These are phyloP conservation scores for Lutjanus campechanus DNA, from an alignment of 2,797 vertebrate genomes.

Conservation along the genomic window DNA sequence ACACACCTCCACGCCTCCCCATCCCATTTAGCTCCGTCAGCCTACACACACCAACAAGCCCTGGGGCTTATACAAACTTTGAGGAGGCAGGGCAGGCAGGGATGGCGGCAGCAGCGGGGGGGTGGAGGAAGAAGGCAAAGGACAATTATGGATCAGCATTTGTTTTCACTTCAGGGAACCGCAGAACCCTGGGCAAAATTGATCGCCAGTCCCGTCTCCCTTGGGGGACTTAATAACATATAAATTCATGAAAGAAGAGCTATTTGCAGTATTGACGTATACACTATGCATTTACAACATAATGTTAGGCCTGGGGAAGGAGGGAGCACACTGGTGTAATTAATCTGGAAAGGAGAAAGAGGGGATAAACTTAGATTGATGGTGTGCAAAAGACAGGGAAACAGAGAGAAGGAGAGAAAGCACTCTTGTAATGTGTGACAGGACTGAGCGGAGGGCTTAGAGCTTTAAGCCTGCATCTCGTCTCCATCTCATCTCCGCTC, in stretches of 20 bases:
- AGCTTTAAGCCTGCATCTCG: conserved; percentile 49
- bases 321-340: conserved; percentile 79
- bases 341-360: conserved; percentile 80
- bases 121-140: conserved; percentile 52
- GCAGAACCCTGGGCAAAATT: conserved; percentile 80
- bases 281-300: conserved; percentile 87
- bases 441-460: conserved; percentile 47
- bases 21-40: conserved; percentile 75
- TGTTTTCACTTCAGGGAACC: conserved; percentile 84
- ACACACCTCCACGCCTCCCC: conserved; percentile 59
- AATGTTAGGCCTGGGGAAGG: conserved; percentile 83
- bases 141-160: conserved; percentile 87
- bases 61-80: conserved; percentile 73
- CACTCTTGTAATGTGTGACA: conserved; percentile 59
- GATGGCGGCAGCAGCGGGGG: background rate
- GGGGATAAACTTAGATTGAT: conserved; percentile 77
- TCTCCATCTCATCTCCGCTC: conserved; percentile 49
- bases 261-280: conserved; percentile 87
- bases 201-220: conserved; percentile 74
- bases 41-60: conserved; percentile 61
- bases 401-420: conserved; percentile 46
- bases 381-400: conserved; percentile 66
- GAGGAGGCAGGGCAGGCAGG: conserved; percentile 48
- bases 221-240: conserved; percentile 84
- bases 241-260: conserved; percentile 86